phyloP scores from a whole-genome alignment of 2,113 vertebrate genomes.

The Miniopterus natalensis region DNA sequence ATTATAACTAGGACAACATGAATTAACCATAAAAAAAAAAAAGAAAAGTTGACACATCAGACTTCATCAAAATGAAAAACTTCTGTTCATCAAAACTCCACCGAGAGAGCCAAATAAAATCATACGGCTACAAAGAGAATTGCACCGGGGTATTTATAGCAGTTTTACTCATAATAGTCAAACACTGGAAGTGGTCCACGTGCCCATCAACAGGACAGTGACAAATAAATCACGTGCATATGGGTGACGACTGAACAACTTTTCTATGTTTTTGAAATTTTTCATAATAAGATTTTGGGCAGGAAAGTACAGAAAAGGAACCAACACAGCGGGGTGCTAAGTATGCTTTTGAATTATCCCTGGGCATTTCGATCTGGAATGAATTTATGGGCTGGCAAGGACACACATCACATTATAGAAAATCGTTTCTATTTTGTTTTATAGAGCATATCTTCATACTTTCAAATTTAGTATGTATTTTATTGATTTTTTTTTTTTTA shows the following conservation, averaged over 20 bases:
- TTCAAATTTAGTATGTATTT: not conserved
- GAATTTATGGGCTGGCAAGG: not conserved
- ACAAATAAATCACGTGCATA: not conserved
- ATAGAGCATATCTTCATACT: not conserved
- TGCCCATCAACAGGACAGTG: not conserved
- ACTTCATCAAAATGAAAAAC: slow-evolving; percentile 35
- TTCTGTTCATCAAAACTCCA: slow-evolving; percentile 3
- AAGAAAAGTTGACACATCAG: not conserved
- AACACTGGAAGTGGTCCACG: not conserved
- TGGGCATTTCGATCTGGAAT: not conserved
- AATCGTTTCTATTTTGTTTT: slow-evolving; percentile 2
- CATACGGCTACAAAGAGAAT: not conserved
- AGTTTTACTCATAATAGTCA: not conserved
- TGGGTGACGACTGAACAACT: not conserved
- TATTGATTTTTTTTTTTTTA: too few relatives aligned
- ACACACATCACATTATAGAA: not conserved
- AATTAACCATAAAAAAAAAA: not conserved
- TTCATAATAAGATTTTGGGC: not conserved
- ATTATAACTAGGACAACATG: not conserved
- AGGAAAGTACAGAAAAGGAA: not conserved
- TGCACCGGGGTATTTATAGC: not conserved
- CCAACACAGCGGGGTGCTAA: not conserved
- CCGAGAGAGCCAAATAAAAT: not conserved
- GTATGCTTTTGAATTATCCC: not conserved
- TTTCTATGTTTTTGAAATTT: not conserved